Evolutionary conservation across 2,797 vertebrate species (phyloP).

Genomic region (Semotilus atromaculatus): DNA sequence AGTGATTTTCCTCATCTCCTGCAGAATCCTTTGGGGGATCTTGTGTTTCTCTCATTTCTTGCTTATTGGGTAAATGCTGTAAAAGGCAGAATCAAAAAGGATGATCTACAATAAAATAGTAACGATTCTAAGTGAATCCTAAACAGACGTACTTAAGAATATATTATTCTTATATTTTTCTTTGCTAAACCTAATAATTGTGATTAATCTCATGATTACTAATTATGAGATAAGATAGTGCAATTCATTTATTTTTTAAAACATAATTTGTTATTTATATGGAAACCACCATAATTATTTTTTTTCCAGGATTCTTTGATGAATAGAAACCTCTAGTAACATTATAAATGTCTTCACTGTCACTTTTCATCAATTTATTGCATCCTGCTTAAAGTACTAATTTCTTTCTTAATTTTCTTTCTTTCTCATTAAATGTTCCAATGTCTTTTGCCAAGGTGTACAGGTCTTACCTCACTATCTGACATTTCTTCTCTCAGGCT

Average conservation of each 20-base stretch:
- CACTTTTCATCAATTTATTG: neutral
- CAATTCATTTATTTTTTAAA: neutral
- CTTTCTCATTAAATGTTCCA: neutral
- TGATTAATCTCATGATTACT: neutral
- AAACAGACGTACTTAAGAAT: neutral
- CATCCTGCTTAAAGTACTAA: neutral
- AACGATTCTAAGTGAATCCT: neutral
- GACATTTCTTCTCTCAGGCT: neutral
- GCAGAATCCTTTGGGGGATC: neutral
- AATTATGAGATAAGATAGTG: neutral
- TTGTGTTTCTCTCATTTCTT: neutral
- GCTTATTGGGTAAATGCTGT: slow-evolving; percentile 26
- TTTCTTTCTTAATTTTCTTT: too few species aligned
- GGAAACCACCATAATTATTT: neutral
- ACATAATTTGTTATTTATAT: neutral
- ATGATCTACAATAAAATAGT: neutral
- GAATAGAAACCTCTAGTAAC: neutral
- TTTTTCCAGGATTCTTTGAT: neutral
- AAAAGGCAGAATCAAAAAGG: neutral
- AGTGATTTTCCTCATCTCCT: neutral
- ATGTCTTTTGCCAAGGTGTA: neutral
- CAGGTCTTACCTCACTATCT: slow-evolving; percentile 1
- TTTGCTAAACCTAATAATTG: slow-evolving; percentile 4
- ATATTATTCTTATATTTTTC: neutral
- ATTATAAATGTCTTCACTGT: neutral